These are phyloP conservation scores for Orthonyx spaldingii DNA, from an alignment of 2,113 vertebrate genomes.

Conservation along the genomic window DNA sequence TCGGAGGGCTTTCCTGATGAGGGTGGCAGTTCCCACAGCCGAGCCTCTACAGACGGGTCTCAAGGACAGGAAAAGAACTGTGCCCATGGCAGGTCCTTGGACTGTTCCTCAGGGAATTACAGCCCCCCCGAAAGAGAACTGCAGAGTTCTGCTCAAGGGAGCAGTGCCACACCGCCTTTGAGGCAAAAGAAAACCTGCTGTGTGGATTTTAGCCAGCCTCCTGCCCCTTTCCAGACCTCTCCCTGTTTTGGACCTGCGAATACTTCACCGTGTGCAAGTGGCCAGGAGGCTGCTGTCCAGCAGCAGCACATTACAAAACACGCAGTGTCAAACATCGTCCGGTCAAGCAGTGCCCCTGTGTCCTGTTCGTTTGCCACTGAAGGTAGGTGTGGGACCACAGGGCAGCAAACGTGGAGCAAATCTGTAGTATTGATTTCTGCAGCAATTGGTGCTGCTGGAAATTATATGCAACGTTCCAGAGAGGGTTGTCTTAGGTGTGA, in stretches of 20 bases:
- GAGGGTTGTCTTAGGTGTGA: neutral
- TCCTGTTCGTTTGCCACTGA: slow-evolving; percentile 74
- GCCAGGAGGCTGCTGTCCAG: slow-evolving; percentile 47
- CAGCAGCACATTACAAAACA: slow-evolving; percentile 41
- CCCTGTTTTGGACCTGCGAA: slow-evolving; percentile 57
- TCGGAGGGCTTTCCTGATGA: slow-evolving; percentile 54
- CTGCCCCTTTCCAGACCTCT: slow-evolving; percentile 55
- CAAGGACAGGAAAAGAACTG: slow-evolving; percentile 67
- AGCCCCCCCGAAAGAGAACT: slow-evolving; percentile 73
- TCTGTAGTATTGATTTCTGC: rapidly evolving
- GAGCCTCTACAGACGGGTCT: slow-evolving; percentile 49
- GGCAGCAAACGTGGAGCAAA: neutral
- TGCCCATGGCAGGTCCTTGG: slow-evolving; percentile 54
- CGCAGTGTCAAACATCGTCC: slow-evolving; percentile 76
- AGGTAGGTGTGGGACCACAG: slow-evolving; percentile 70
- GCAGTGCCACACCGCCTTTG: slow-evolving; percentile 39
- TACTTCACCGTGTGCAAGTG: neutral
- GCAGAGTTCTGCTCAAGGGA: neutral
- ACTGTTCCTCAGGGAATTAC: slow-evolving; percentile 77
- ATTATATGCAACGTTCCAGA: rapidly evolving
- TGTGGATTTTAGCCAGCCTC: slow-evolving; percentile 74
- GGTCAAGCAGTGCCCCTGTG: slow-evolving; percentile 90
- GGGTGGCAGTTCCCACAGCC: slow-evolving; percentile 57
- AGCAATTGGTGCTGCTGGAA: neutral
- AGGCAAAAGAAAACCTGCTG: slow-evolving; percentile 79